Conservation (phyloP, 2,113 vertebrate species). For the Eupsittula cactorum region DNA sequence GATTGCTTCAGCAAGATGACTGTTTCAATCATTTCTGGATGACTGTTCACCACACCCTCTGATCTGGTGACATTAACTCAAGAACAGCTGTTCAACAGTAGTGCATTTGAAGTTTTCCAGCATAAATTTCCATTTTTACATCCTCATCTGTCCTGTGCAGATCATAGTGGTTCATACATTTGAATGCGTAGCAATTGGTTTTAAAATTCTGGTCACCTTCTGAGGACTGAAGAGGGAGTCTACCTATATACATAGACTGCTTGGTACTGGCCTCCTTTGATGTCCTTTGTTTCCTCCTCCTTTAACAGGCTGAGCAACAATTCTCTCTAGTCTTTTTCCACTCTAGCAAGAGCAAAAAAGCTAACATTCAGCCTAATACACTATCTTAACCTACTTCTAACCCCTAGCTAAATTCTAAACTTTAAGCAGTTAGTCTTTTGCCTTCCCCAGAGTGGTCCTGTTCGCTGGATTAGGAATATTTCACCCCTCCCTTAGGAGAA, state of each 20-base stretch:
- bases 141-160: not conserved
- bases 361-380: not conserved
- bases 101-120: not conserved
- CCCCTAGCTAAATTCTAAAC: not conserved
- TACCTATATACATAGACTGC: not conserved
- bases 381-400: not conserved
- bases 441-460: rapidly evolving
- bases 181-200: not conserved
- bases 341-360: not conserved
- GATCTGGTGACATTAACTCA: not conserved
- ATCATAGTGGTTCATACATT: not conserved
- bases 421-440: not conserved
- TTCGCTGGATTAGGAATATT: not conserved
- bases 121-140: not conserved
- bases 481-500: not conserved
- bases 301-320: not conserved
- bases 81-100: not conserved
- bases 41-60: slow-evolving; percentile 30
- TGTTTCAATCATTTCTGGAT: not conserved
- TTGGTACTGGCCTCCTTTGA: not conserved
- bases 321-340: not conserved
- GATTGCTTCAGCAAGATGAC: not conserved
- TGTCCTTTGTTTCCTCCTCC: not conserved
- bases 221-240: not conserved
- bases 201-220: not conserved